phyloP scores from a whole-genome alignment of 2,888 invertebrate genomes.

The Nineta flava region DNA sequence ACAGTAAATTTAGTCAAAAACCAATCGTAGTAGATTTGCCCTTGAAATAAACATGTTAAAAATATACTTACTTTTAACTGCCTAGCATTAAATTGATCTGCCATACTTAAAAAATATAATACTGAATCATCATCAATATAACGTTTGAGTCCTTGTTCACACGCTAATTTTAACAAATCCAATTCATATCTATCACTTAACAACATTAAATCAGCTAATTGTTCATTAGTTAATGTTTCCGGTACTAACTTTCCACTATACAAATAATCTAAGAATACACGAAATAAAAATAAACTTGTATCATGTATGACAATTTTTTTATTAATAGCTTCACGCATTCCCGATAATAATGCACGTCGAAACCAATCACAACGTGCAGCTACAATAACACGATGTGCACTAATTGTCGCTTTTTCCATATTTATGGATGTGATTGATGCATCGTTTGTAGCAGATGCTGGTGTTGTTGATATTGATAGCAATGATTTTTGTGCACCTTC shows the following conservation, averaged over 20 bases:
- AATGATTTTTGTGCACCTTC: slow-evolving; percentile 4
- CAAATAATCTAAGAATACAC: slow-evolving; percentile 42
- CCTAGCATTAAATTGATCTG: slow-evolving; percentile 47
- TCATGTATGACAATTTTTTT: slow-evolving; percentile 50
- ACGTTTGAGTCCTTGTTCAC: slow-evolving; percentile 41
- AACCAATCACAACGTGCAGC: slow-evolving; percentile 56
- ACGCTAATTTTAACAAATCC: slow-evolving; percentile 43
- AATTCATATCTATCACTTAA: slow-evolving; percentile 45
- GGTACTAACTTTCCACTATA: slow-evolving; percentile 43
- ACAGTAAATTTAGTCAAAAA: no score
- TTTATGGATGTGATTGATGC: slow-evolving; percentile 9
- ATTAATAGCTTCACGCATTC: slow-evolving; percentile 54
- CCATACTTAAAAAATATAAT: slow-evolving; percentile 44
- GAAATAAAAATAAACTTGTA: slow-evolving; percentile 43
- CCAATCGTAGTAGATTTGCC: no score
- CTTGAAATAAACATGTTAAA: no score
- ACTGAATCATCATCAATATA: slow-evolving; percentile 46
- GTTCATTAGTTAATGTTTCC: slow-evolving; percentile 28
- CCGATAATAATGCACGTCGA: slow-evolving; percentile 45
- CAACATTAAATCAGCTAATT: slow-evolving; percentile 45
- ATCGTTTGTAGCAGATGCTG: slow-evolving; percentile 1
- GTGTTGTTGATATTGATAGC: slow-evolving; percentile 3
- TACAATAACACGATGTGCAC: slow-evolving; percentile 47
- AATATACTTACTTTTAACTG: slow-evolving; percentile 30
- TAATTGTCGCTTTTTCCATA: slow-evolving; percentile 26